Evolutionary conservation across 1,140 invertebrate species (phyloP).

Genomic region (Samia ricini): DNA sequence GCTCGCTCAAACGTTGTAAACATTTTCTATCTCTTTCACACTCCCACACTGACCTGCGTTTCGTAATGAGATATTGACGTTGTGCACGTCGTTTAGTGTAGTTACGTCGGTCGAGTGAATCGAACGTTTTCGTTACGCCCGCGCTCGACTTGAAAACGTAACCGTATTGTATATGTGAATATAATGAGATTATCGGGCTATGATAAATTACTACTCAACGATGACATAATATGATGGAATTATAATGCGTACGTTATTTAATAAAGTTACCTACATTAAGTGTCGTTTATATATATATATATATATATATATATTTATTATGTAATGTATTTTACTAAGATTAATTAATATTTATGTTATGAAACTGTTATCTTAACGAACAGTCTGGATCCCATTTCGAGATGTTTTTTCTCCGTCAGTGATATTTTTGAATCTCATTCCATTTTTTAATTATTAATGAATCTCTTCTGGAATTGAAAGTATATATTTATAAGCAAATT

Average conservation of each 20-base stretch:
- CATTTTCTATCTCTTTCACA: constrained; percentile 12
- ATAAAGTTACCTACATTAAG: constrained; percentile 45
- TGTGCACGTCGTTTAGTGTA: constrained; percentile 28
- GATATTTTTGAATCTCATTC: not conserved
- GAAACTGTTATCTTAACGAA: constrained; percentile 8
- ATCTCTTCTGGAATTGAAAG: constrained; percentile 50
- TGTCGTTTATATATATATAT: too few relatives aligned
- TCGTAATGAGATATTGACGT: constrained; percentile 17
- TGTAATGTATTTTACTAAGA: constrained; percentile 48
- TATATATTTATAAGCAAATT: constrained; percentile 39
- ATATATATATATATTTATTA: too few relatives aligned
- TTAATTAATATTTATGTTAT: constrained; percentile 42
- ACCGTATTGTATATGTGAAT: not conserved
- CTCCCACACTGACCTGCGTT: constrained; percentile 21
- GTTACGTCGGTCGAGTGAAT: not conserved
- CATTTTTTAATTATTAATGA: constrained; percentile 7
- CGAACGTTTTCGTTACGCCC: not conserved
- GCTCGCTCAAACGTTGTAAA: constrained; percentile 20
- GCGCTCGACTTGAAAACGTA: not conserved
- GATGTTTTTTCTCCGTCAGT: not conserved
- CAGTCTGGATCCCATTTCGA: not conserved
- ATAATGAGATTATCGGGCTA: constrained; percentile 31
- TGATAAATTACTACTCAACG: constrained; percentile 41
- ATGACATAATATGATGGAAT: constrained; percentile 50
- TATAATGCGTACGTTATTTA: constrained; percentile 37